Conservation (phyloP, 2,113 vertebrate genomes). For the Syngnathus scovelli region DNA sequence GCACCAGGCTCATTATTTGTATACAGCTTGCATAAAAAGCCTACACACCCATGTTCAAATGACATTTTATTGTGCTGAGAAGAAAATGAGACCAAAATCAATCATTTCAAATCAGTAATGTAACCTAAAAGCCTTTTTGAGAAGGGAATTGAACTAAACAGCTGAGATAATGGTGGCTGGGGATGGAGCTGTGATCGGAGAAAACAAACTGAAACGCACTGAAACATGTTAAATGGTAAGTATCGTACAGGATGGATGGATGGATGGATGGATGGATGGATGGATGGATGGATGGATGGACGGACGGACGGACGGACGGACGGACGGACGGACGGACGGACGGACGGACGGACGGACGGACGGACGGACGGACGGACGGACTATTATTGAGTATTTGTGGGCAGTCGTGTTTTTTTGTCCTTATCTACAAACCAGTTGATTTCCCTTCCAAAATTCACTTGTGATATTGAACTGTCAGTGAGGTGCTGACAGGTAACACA, state of each 20-base stretch:
- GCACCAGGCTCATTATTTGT: neutral
- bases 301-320: too few species aligned
- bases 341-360: too few species aligned
- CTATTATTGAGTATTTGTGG: constrained; percentile 1
- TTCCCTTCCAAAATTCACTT: constrained; percentile 37
- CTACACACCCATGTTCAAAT: neutral
- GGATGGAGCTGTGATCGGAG: too few species aligned
- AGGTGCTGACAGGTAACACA: constrained; percentile 40
- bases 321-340: too few species aligned
- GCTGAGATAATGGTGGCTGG: too few species aligned
- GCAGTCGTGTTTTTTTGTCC: neutral
- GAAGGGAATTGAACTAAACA: too few species aligned
- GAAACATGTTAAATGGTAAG: too few species aligned
- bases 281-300: too few species aligned
- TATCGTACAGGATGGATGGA: too few species aligned
- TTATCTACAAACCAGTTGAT: constrained; percentile 27
- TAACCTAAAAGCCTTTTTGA: neutral
- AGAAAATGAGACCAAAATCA: neutral
- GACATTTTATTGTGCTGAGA: neutral
- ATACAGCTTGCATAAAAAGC: neutral
- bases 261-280: too few species aligned
- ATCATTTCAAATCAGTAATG: neutral
- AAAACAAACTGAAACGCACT: too few species aligned
- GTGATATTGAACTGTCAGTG: constrained; percentile 45
- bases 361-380: too few species aligned